Conservation (phyloP, 1,140 invertebrate species). For the Sogatella furcifera region DNA sequence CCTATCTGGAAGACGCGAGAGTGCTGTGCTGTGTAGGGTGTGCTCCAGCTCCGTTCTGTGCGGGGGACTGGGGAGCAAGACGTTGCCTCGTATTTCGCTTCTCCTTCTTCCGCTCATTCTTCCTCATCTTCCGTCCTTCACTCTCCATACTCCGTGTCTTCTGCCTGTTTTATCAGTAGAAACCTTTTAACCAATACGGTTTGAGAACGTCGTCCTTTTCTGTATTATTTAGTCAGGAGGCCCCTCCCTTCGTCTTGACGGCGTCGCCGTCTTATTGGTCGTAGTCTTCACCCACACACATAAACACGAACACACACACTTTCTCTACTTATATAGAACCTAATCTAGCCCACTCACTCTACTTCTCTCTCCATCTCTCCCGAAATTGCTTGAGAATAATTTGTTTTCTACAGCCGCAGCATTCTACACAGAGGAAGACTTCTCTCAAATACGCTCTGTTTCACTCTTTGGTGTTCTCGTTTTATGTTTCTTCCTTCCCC, state of each 20-base stretch:
- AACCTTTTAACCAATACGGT: slow-evolving; percentile 16
- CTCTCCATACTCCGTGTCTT: not conserved
- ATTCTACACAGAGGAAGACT: too few relatives aligned
- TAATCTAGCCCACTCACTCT: not conserved
- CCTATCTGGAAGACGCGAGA: slow-evolving; percentile 8
- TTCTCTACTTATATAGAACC: not conserved
- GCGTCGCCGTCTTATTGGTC: slow-evolving; percentile 13
- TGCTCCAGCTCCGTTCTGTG: too few relatives aligned
- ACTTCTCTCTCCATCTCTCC: not conserved
- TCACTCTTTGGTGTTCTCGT: too few relatives aligned
- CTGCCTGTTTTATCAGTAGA: slow-evolving; percentile 11
- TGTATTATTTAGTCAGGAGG: not conserved
- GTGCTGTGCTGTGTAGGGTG: not conserved
- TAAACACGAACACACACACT: not conserved
- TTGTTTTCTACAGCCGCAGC: slow-evolving; percentile 4
- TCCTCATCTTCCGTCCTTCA: not conserved
- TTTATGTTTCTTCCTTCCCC: too few relatives aligned
- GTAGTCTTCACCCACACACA: not conserved
- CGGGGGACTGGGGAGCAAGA: slow-evolving; percentile 3
- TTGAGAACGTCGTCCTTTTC: slow-evolving; percentile 8
- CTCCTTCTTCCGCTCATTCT: too few relatives aligned
- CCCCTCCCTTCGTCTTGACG: slow-evolving; percentile 8
- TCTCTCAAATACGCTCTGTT: too few relatives aligned
- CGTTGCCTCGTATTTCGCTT: slow-evolving; percentile 4
- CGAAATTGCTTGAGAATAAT: slow-evolving; percentile 15